Conservation (phyloP, 2,888 invertebrate genomes). For the Philopedon plagiatum region DNA sequence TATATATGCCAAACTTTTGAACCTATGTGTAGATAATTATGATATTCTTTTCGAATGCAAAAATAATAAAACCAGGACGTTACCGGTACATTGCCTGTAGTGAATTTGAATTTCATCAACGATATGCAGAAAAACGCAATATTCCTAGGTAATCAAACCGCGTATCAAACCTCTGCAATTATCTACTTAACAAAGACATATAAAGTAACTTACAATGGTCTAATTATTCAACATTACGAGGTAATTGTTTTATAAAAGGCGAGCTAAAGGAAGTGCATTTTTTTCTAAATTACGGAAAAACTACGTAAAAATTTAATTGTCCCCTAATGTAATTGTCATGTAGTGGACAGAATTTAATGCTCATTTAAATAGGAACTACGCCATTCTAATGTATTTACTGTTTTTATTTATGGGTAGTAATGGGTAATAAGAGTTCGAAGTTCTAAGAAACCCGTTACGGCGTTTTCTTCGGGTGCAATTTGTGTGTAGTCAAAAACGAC, state of each 20-base stretch:
- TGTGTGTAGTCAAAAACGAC: no score
- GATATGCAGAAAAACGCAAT: not conserved
- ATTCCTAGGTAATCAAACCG: not conserved
- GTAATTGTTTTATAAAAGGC: constrained; percentile 24
- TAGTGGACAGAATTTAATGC: constrained; percentile 45
- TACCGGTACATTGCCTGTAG: not conserved
- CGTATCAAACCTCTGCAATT: constrained; percentile 41
- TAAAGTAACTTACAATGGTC: constrained; percentile 48
- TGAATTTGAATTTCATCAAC: constrained; percentile 1
- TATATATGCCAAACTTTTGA: no score
- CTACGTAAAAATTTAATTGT: constrained; percentile 63
- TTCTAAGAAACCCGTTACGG: not conserved
- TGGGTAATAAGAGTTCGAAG: no score
- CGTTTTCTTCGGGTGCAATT: no score
- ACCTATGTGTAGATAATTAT: no score
- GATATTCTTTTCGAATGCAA: not conserved
- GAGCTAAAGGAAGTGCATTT: constrained; percentile 60
- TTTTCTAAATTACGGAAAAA: constrained; percentile 52
- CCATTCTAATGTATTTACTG: constrained; percentile 38
- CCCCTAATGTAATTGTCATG: constrained; percentile 64
- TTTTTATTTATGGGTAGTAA: constrained; percentile 28
- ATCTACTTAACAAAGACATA: constrained; percentile 49
- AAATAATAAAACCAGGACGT: not conserved
- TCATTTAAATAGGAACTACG: constrained; percentile 48
- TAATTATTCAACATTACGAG: constrained; percentile 15